phyloP scores from a whole-genome alignment of 2,113 vertebrate species.

The Melanostigma gelatinosum region DNA sequence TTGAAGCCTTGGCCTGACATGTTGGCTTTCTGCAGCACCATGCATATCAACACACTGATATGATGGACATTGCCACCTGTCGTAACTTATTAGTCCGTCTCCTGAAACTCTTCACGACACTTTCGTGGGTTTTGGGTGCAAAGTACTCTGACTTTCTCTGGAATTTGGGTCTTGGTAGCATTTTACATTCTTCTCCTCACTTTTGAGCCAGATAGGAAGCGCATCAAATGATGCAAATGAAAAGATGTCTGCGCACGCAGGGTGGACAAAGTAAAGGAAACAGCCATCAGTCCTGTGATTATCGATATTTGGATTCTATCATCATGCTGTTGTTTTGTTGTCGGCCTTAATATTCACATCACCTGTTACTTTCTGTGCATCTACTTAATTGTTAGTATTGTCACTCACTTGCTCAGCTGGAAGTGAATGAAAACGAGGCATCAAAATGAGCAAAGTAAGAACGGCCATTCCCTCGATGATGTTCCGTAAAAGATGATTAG shows the following conservation, averaged over 20 bases:
- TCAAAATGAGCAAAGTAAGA: constrained; percentile 67
- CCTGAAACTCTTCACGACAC: constrained; percentile 51
- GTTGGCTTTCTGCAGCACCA: constrained; percentile 67
- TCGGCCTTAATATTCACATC: constrained; percentile 12
- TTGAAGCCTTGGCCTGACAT: constrained; percentile 64
- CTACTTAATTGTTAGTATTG: constrained; percentile 66
- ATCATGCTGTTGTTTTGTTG: constrained; percentile 30
- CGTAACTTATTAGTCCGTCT: constrained; percentile 69
- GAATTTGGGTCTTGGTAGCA: not conserved
- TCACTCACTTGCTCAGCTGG: constrained; percentile 69
- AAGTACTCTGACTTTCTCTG: constrained; percentile 46
- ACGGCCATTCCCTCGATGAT: constrained; percentile 65
- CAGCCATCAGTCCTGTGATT: not conserved
- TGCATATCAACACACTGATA: constrained; percentile 69
- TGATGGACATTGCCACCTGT: constrained; percentile 82
- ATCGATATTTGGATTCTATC: constrained; percentile 6
- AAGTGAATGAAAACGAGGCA: constrained; percentile 63
- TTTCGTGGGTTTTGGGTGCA: constrained; percentile 56
- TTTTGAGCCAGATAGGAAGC: constrained; percentile 14
- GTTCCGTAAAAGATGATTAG: constrained; percentile 73
- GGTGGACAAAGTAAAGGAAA: not conserved
- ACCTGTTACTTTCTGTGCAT: constrained; percentile 40
- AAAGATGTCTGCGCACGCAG: not conserved
- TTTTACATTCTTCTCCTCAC: constrained; percentile 15
- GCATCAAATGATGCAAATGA: constrained; percentile 14